phyloP scores from a whole-genome alignment of 2,113 vertebrate genomes.

The Genyomyrus donnyi region DNA sequence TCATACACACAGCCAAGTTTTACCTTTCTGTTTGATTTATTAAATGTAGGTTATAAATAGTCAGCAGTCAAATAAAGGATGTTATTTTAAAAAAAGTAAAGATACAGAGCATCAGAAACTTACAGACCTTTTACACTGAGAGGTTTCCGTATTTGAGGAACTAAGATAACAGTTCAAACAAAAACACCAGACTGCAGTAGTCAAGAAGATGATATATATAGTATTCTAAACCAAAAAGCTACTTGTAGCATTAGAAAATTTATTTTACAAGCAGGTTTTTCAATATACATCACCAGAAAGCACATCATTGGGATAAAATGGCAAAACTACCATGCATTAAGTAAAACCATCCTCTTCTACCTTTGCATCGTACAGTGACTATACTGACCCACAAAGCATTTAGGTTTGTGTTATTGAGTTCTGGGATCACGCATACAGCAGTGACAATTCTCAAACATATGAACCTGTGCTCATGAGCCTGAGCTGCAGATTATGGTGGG shows the following conservation, averaged over 20 bases:
- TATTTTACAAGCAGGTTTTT: slow-evolving; percentile 50
- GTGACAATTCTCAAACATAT: slow-evolving; percentile 35
- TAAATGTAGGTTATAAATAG: slow-evolving; percentile 58
- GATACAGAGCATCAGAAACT: slow-evolving; percentile 49
- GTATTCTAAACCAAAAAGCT: slow-evolving; percentile 26
- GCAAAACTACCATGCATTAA: slow-evolving; percentile 50
- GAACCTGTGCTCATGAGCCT: slow-evolving; percentile 55
- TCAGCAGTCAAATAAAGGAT: slow-evolving; percentile 52
- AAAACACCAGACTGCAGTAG: slow-evolving; percentile 38
- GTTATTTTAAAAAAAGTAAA: slow-evolving; percentile 47
- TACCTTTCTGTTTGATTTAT: slow-evolving; percentile 50
- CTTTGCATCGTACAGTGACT: slow-evolving; percentile 49
- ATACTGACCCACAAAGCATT: slow-evolving; percentile 37
- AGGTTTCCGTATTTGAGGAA: slow-evolving; percentile 44
- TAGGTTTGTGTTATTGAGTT: slow-evolving; percentile 32
- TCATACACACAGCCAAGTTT: neutral
- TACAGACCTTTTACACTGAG: slow-evolving; percentile 44
- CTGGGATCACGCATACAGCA: neutral
- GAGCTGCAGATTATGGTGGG: slow-evolving; percentile 55
- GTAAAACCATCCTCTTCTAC: slow-evolving; percentile 27
- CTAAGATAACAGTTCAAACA: slow-evolving; percentile 39
- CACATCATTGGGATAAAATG: slow-evolving; percentile 49
- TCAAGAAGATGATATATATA: slow-evolving; percentile 35
- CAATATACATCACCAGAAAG: slow-evolving; percentile 32
- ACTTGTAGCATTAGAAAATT: slow-evolving; percentile 62